Percentiles rank a stretch among this genome's conserved stretches.
Conservation (phyloP, 64 coral and sea anemone genomes). For the Montipora sp. region DNA sequence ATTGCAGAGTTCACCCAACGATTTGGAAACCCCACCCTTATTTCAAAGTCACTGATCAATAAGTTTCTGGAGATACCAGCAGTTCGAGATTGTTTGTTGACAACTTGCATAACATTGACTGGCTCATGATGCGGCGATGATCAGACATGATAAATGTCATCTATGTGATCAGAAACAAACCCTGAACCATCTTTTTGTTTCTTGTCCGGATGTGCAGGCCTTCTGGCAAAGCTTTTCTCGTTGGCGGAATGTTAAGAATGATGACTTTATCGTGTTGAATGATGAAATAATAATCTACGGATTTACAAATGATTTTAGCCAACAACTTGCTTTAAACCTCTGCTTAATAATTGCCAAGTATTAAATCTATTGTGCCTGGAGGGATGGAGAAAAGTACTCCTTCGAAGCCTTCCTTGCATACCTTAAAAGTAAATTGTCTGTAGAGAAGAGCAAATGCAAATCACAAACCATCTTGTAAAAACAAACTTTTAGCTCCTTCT, state of each 20-base stretch:
- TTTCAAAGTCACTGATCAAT: no score
- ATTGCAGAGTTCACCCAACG: no score
- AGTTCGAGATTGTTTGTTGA: no score
- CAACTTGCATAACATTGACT: no score
- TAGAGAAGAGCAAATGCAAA: background rate
- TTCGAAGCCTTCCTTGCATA: background rate
- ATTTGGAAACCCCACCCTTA: no score
- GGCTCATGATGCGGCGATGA: no score
- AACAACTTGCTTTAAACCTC: background rate
- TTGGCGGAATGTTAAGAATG: background rate
- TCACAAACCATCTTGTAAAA: background rate
- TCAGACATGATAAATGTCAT: background rate
- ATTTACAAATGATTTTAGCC: background rate
- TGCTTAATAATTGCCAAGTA: slow-evolving; percentile 14
- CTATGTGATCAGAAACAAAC: slow-evolving; percentile 23
- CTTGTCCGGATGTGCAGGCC: background rate
- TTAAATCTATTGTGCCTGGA: background rate
- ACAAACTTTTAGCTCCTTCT: no score
- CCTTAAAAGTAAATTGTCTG: background rate
- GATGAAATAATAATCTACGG: background rate
- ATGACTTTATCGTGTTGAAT: background rate
- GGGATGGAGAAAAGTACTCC: background rate
- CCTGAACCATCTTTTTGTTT: slow-evolving; percentile 12
- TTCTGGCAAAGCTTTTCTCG: background rate
- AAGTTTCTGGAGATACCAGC: no score